These are phyloP conservation scores for Cecidostiba fungosa DNA, from an alignment of 2,888 invertebrate genomes.

Conservation along the genomic window DNA sequence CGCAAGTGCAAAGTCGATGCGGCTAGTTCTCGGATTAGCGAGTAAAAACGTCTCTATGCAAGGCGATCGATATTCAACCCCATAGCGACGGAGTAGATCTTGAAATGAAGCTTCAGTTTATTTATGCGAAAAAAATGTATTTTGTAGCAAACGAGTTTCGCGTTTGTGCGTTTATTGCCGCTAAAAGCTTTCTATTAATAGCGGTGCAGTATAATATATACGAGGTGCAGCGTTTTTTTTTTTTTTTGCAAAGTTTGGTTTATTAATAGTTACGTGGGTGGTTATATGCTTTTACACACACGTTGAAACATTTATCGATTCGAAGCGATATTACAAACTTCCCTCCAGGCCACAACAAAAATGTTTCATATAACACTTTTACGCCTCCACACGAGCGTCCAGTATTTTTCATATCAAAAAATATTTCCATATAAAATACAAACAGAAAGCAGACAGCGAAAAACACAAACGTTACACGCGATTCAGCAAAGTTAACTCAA, in stretches of 20 bases:
- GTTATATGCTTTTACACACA: background rate
- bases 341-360: background rate
- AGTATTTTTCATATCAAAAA: background rate
- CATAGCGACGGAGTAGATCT: background rate
- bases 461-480: background rate
- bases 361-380: background rate
- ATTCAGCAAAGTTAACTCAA: background rate
- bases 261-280: background rate
- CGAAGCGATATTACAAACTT: background rate
- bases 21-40: background rate
- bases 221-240: background rate
- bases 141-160: too few relatives aligned
- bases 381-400: background rate
- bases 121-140: background rate
- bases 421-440: background rate
- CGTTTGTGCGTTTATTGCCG: too few relatives aligned
- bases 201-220: background rate
- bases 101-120: background rate
- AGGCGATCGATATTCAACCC: background rate
- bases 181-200: too few relatives aligned
- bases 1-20: background rate
- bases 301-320: background rate
- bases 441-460: background rate
- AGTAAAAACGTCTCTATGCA: background rate
- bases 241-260: background rate